Percentiles rank a stretch among this genome's conserved stretches.
phyloP scores from a whole-genome alignment of 2,113 vertebrate genomes.

The Turnix velox region DNA sequence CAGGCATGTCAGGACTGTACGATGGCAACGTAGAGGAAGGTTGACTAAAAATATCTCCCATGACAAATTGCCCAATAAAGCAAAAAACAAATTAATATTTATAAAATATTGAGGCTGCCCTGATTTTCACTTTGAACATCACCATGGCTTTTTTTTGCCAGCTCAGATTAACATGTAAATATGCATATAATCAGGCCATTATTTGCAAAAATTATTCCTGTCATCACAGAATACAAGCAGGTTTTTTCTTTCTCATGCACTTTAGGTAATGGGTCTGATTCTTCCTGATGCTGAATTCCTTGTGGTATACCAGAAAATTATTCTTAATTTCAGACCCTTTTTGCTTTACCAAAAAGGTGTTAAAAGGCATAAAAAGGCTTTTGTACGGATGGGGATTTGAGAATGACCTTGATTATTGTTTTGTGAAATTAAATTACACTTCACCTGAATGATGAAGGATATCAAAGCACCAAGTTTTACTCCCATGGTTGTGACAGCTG shows the following conservation, averaged over 20 bases:
- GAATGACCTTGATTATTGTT: background rate
- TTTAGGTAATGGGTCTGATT: background rate
- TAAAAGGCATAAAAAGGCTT: background rate
- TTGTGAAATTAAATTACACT: background rate
- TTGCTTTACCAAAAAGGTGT: background rate
- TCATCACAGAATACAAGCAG: background rate
- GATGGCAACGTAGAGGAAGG: background rate
- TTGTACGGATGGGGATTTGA: background rate
- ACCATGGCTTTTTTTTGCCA: background rate
- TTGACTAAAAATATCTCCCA: background rate
- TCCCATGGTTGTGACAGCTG: accelerated
- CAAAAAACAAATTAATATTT: background rate
- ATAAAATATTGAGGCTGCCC: background rate
- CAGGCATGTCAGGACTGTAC: background rate
- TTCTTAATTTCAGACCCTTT: background rate
- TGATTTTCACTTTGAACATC: background rate
- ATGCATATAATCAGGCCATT: background rate
- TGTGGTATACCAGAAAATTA: background rate
- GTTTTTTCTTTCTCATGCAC: background rate
- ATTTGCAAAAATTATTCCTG: background rate
- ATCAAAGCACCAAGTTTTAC: background rate
- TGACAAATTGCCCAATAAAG: background rate
- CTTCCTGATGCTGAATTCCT: background rate
- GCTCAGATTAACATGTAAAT: background rate
- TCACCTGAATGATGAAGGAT: background rate